Conservation (phyloP, 2,888 invertebrate species). For the Pegoplata infirma region DNA sequence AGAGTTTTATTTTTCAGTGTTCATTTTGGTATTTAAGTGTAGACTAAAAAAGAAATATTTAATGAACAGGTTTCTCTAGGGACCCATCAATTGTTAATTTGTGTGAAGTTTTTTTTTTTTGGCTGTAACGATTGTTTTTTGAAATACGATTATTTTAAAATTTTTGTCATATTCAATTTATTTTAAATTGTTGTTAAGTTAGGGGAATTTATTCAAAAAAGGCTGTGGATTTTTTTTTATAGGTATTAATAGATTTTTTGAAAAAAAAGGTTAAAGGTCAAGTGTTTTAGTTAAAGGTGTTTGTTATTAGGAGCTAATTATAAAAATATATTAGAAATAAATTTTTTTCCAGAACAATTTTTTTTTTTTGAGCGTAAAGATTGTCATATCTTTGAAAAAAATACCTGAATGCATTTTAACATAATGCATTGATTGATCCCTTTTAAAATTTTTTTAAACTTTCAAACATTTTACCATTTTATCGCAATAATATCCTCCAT, state of each 20-base stretch:
- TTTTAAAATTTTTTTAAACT: neutral
- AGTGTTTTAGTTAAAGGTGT: neutral
- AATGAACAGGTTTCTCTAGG: constrained; percentile 55
- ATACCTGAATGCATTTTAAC: no score
- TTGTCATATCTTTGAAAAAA: no score
- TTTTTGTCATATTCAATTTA: constrained; percentile 58
- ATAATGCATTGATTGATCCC: no score
- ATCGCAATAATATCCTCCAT: no score
- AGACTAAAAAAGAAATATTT: neutral
- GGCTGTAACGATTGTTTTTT: neutral
- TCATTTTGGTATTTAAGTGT: neutral
- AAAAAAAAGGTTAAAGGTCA: neutral
- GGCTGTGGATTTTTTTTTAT: neutral
- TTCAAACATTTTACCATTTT: no score
- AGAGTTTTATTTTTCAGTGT: neutral
- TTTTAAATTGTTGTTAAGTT: no score
- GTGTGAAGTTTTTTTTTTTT: constrained; percentile 31
- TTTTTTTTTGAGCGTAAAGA: no score
- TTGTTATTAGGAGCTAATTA: no score
- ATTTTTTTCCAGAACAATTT: neutral
- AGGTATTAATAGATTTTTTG: neutral
- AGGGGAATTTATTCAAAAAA: neutral
- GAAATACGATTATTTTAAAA: constrained; percentile 46
- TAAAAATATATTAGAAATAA: neutral
- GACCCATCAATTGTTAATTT: constrained; percentile 46